These are phyloP conservation scores for Saxidomus purpurata DNA, from an alignment of 1,140 invertebrate genomes.

Conservation along the genomic window DNA sequence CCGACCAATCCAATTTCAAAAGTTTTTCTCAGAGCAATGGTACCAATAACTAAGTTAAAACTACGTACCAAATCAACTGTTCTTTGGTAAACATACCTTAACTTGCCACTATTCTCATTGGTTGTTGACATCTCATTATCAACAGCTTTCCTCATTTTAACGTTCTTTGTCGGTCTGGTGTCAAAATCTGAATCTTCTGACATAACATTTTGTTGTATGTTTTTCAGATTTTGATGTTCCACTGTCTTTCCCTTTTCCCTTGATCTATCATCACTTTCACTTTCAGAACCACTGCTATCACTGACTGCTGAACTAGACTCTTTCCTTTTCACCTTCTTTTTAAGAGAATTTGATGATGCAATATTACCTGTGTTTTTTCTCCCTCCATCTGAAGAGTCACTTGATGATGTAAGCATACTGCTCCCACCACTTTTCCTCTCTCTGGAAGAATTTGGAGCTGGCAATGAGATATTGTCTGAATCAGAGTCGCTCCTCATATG, in stretches of 20 bases:
- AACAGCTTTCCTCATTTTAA: neutral
- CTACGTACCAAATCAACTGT: too few relatives aligned
- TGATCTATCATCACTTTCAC: neutral
- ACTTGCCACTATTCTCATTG: neutral
- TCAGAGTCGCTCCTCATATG: neutral
- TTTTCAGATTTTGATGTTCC: neutral
- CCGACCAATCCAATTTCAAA: too few relatives aligned
- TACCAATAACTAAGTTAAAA: too few relatives aligned
- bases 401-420: neutral
- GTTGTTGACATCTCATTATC: neutral
- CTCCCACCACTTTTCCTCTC: neutral
- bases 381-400: neutral
- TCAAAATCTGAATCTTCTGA: slow-evolving; percentile 1
- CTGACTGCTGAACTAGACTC: neutral
- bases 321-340: neutral
- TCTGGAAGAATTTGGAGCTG: neutral
- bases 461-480: neutral
- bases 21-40: too few relatives aligned
- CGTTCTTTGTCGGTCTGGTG: neutral
- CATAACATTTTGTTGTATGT: neutral
- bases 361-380: neutral
- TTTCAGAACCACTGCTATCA: neutral
- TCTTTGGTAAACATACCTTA: neutral
- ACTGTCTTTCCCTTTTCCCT: neutral
- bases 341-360: neutral